Percentiles rank a stretch among this genome's conserved stretches.
phyloP scores from a whole-genome alignment of 1,140 invertebrate species.

The Apocrypta bakeri region DNA sequence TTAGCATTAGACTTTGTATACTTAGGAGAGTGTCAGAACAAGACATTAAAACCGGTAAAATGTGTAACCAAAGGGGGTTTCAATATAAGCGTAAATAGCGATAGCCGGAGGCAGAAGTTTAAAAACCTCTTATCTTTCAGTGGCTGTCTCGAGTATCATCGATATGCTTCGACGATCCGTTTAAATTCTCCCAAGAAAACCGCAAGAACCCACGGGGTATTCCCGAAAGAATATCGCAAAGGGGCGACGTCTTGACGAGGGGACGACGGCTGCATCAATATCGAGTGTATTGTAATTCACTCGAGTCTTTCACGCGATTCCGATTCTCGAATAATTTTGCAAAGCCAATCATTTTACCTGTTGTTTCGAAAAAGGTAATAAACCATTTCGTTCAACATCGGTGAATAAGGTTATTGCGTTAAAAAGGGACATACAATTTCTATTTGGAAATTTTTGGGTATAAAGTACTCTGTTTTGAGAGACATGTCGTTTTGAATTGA shows the following conservation, averaged over 20 bases:
- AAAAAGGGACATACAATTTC: no score
- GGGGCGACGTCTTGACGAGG: constrained; percentile 19
- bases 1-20: background rate
- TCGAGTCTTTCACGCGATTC: constrained; percentile 4
- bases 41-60: background rate
- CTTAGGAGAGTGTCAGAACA: constrained; percentile 3
- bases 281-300: background rate
- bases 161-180: constrained; percentile 61
- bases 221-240: constrained; percentile 46
- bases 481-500: no score
- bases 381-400: no score
- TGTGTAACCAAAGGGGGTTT: constrained; percentile 28
- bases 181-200: constrained; percentile 53
- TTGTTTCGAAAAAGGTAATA: no score
- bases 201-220: constrained; percentile 24
- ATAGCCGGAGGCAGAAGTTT: constrained; percentile 61
- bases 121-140: constrained; percentile 55
- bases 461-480: no score
- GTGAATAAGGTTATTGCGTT: no score
- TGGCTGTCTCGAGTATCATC: constrained; percentile 63
- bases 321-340: constrained; percentile 1
- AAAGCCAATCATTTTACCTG: background rate
- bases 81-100: constrained; percentile 55
- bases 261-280: constrained; percentile 4
- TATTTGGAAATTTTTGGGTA: no score